phyloP scores from a whole-genome alignment of 2,113 vertebrate species.

The Burhinus oedicnemus region DNA sequence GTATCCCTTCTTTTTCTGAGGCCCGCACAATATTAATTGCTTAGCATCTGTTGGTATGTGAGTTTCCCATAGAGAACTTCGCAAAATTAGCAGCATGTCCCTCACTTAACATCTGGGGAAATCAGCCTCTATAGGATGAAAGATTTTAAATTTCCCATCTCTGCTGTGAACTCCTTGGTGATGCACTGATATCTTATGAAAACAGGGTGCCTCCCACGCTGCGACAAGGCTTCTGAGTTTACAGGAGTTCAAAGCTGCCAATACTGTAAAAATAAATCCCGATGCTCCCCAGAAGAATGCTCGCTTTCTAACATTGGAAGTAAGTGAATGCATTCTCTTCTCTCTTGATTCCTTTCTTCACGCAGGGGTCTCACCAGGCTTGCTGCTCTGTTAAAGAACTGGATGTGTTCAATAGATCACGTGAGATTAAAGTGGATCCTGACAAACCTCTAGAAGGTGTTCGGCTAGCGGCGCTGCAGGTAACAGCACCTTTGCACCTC shows the following conservation, averaged over 20 bases:
- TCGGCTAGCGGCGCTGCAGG: slow-evolving; percentile 88
- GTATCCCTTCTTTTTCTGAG: neutral
- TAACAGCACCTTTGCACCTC: slow-evolving; percentile 48
- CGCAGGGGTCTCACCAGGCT: slow-evolving; percentile 83
- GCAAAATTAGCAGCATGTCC: neutral
- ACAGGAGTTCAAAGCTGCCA: slow-evolving; percentile 81
- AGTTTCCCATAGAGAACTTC: neutral
- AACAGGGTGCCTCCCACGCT: slow-evolving; percentile 80
- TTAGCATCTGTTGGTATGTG: neutral
- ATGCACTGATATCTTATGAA: neutral
- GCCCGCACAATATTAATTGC: fast-evolving
- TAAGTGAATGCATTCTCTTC: slow-evolving; percentile 71
- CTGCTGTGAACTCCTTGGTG: neutral
- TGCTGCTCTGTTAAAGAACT: slow-evolving; percentile 78
- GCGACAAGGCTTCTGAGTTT: slow-evolving; percentile 74
- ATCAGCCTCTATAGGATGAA: fast-evolving
- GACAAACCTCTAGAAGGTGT: slow-evolving; percentile 93
- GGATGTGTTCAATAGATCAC: slow-evolving; percentile 75
- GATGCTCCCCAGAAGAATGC: slow-evolving; percentile 87
- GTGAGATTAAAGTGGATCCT: slow-evolving; percentile 93
- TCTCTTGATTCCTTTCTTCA: neutral
- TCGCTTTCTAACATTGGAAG: slow-evolving; percentile 83
- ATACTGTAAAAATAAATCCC: slow-evolving; percentile 87
- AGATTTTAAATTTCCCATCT: neutral
- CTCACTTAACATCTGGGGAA: neutral